A percentile compares a stretch with the other conserved stretches of the same genome.
phyloP scores from a whole-genome alignment of 2,888 invertebrate genomes.

The Nebria brevicollis region DNA sequence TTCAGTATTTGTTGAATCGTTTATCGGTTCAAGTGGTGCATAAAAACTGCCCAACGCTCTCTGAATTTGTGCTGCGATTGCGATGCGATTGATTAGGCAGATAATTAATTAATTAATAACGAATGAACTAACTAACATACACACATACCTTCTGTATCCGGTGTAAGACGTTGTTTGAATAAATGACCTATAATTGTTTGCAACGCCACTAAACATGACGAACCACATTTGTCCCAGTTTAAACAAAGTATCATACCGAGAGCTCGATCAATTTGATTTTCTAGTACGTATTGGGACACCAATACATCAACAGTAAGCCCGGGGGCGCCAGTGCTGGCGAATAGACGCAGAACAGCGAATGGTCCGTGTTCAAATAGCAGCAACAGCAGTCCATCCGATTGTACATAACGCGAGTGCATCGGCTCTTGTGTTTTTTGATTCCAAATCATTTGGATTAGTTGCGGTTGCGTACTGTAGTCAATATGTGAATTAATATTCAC shows the following conservation, averaged over 20 bases:
- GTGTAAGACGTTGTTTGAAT: constrained; percentile 68
- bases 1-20: not conserved
- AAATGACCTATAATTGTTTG: constrained; percentile 77
- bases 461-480: constrained; percentile 64
- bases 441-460: constrained; percentile 69
- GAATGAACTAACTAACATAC: not conserved
- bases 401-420: constrained; percentile 63
- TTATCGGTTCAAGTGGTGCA: constrained; percentile 64
- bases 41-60: constrained; percentile 85
- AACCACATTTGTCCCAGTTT: constrained; percentile 84
- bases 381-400: constrained; percentile 67
- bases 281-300: constrained; percentile 72
- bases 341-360: constrained; percentile 66
- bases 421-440: constrained; percentile 62
- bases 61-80: constrained; percentile 69
- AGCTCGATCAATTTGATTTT: constrained; percentile 74
- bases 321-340: constrained; percentile 63
- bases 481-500: not conserved
- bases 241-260: constrained; percentile 72
- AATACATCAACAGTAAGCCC: constrained; percentile 53
- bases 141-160: constrained; percentile 64
- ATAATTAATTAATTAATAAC: not conserved
- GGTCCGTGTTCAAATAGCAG: constrained; percentile 73
- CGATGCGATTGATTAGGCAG: no score
- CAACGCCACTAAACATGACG: constrained; percentile 78